Conservation (phyloP, 2,797 vertebrate genomes). For the Acestrorhynchus altus region DNA sequence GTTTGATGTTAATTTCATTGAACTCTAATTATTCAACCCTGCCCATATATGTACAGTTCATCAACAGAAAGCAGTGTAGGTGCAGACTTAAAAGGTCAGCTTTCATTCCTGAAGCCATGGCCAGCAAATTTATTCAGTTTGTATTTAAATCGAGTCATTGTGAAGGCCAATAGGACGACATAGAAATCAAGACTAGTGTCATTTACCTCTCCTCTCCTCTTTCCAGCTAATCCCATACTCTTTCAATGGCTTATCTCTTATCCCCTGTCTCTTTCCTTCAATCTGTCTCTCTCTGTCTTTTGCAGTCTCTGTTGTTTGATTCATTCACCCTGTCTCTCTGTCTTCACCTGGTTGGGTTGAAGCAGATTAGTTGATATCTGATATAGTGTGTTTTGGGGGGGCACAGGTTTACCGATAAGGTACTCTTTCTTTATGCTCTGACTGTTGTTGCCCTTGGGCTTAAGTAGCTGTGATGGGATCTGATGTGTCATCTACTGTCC, state of each 20-base stretch:
- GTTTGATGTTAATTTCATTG: no score
- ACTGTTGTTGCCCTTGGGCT: not conserved
- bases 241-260: constrained; percentile 28
- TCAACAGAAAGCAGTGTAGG: no score
- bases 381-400: constrained; percentile 55
- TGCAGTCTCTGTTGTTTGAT: constrained; percentile 55
- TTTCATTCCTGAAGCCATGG: not conserved
- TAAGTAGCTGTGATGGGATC: not conserved
- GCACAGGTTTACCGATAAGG: not conserved
- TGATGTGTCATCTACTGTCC: not conserved
- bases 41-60: no score
- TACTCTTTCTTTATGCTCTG: constrained; percentile 5
- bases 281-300: constrained; percentile 55
- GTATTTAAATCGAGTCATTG: not conserved
- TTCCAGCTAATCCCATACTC: constrained; percentile 40
- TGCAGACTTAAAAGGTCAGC: no score
- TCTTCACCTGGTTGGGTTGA: constrained; percentile 61
- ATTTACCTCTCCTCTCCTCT: constrained; percentile 27
- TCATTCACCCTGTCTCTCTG: constrained; percentile 68
- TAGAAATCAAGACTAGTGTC: constrained; percentile 40
- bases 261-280: constrained; percentile 26
- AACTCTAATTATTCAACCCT: no score
- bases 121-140: not conserved
- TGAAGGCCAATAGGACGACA: not conserved
- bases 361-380: constrained; percentile 69